These are phyloP conservation scores for Amphimedon queenslandica DNA, from an alignment of 37 sponge, comb jelly and placozoan genomes.

Conservation along the genomic window DNA sequence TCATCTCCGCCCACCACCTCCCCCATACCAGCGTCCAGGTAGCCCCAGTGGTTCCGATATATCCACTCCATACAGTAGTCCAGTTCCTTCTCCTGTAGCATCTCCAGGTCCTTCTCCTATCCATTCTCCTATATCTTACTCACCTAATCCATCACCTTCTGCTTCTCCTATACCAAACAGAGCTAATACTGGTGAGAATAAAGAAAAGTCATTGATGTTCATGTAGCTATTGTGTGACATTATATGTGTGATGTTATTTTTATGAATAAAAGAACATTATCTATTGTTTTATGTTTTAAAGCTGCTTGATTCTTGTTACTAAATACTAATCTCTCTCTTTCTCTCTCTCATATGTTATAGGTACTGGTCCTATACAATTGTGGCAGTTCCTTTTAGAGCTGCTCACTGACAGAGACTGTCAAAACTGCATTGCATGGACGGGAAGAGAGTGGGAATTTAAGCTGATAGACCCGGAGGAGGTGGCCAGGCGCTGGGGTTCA, in stretches of 20 bases:
- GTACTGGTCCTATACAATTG: slow-evolving; percentile 73
- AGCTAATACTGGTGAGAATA: slow-evolving; percentile 12
- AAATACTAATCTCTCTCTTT: neutral
- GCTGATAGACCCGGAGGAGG: slow-evolving; percentile 91
- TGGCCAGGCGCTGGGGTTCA: slow-evolving; percentile 92
- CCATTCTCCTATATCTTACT: slow-evolving; percentile 47
- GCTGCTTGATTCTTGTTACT: neutral
- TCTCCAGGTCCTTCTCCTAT: slow-evolving; percentile 57
- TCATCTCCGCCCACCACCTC: slow-evolving; percentile 28
- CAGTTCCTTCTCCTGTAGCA: slow-evolving; percentile 34
- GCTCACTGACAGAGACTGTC: slow-evolving; percentile 79
- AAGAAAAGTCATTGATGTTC: too few relatives aligned
- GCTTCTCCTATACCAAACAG: slow-evolving; percentile 30
- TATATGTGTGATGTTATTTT: neutral
- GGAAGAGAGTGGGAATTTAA: slow-evolving; percentile 97
- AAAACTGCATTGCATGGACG: slow-evolving; percentile 93
- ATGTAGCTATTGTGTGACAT: neutral
- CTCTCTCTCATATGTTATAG: neutral
- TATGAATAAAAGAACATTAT: neutral
- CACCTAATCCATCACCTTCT: slow-evolving; percentile 39
- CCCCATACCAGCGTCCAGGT: slow-evolving; percentile 16
- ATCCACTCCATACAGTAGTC: slow-evolving; percentile 31
- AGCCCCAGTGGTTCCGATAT: slow-evolving; percentile 38
- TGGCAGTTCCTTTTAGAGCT: slow-evolving; percentile 91
- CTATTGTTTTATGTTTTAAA: neutral